Conservation (phyloP, 2,888 invertebrate genomes). For the Acrobasis suavella region DNA sequence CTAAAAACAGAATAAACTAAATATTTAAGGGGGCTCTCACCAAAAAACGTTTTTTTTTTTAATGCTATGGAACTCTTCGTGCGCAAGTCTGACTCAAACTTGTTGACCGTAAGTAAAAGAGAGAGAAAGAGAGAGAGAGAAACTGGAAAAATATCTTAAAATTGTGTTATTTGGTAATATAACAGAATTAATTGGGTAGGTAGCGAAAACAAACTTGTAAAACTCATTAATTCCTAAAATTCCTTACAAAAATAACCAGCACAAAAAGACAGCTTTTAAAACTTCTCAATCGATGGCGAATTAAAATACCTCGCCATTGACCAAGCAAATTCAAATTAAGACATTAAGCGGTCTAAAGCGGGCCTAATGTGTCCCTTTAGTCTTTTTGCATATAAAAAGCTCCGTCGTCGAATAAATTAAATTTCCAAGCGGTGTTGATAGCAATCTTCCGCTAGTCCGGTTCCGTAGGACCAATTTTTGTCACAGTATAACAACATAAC, state of each 20-base stretch:
- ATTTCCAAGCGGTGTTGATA: constrained; percentile 32
- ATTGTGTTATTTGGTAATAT: no score
- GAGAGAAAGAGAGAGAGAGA: no score
- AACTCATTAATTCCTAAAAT: neutral
- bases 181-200: no score
- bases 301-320: constrained; percentile 21
- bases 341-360: constrained; percentile 36
- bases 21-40: no score
- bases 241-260: constrained; percentile 1
- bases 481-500: neutral
- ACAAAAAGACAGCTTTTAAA: constrained; percentile 3
- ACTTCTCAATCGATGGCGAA: constrained; percentile 3
- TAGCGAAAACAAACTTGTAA: no score
- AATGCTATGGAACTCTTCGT: no score
- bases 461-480: constrained; percentile 13
- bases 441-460: constrained; percentile 23
- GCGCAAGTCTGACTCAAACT: no score
- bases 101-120: no score
- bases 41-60: no score
- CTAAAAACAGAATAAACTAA: no score
- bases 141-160: no score
- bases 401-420: constrained; percentile 35
- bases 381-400: constrained; percentile 34
- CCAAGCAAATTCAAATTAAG: constrained; percentile 36
- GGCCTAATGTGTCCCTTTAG: constrained; percentile 35